Conservation (phyloP, 1,140 invertebrate genomes). For the Drosophila tristis region DNA sequence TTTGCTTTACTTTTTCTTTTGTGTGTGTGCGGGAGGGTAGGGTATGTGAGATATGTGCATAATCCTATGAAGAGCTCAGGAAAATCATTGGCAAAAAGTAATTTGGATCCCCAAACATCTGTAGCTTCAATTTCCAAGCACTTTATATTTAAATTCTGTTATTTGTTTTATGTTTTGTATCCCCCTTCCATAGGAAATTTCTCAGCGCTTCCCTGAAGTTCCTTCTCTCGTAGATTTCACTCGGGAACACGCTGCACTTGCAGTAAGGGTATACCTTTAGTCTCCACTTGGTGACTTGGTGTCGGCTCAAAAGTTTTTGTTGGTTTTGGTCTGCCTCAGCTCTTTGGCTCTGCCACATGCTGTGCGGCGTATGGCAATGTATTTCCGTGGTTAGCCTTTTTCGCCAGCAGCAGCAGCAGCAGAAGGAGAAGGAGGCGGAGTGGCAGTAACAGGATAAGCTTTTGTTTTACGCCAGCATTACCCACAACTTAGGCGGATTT, state of each 20-base stretch:
- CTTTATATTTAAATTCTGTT: no score
- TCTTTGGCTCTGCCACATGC: conserved; percentile 59
- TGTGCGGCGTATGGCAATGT: conserved; percentile 73
- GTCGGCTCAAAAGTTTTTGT: conserved; percentile 43
- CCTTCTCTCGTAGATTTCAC: not conserved
- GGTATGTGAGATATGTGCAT: no score
- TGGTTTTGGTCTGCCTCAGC: conserved; percentile 25
- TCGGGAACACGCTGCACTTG: no score
- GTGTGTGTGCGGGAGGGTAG: not conserved
- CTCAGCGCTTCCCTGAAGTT: not conserved
- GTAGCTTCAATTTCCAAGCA: no score
- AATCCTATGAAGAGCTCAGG: no score
- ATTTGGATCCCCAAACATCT: no score
- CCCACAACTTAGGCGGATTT: conserved; percentile 80
- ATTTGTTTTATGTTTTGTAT: no score
- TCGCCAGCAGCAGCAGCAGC: conserved; percentile 28
- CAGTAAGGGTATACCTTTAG: conserved; percentile 8
- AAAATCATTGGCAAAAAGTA: no score
- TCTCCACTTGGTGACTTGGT: conserved; percentile 17
- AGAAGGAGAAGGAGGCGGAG: not conserved
- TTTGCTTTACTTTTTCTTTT: conserved; percentile 49
- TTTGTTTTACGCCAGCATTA: conserved; percentile 82
- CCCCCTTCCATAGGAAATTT: no score
- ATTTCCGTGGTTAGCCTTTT: conserved; percentile 68
- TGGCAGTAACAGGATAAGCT: conserved; percentile 78